Evolutionary conservation across 2,888 invertebrate genomes (phyloP).

Genomic region (Xylota segnis): DNA sequence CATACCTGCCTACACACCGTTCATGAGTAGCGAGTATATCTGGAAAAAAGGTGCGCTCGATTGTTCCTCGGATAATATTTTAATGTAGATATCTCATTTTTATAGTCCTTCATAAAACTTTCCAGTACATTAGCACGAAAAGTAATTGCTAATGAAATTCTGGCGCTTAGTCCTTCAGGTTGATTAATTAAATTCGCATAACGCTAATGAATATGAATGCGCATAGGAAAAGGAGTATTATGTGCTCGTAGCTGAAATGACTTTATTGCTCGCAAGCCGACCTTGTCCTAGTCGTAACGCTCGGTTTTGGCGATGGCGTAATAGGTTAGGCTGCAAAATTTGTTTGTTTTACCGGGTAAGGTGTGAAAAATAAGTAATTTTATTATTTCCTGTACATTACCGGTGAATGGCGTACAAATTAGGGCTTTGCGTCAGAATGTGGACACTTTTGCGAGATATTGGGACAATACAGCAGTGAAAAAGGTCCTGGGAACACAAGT

Average conservation of each 20-base stretch:
- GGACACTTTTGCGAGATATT: no score
- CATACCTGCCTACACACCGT: constrained; percentile 11
- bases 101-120: constrained; percentile 51
- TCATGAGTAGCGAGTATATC: constrained; percentile 11
- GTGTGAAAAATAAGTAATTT: constrained; percentile 14
- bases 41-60: constrained; percentile 37
- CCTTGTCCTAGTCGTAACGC: constrained; percentile 38
- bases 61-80: constrained; percentile 37
- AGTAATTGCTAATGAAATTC: constrained; percentile 51
- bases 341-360: background rate
- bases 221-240: constrained; percentile 17
- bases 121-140: constrained; percentile 21
- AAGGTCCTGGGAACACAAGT: no score
- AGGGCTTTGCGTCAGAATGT: no score
- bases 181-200: constrained; percentile 63
- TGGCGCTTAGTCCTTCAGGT: constrained; percentile 47
- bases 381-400: background rate
- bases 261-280: constrained; percentile 18
- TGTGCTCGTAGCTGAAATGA: constrained; percentile 15
- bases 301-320: constrained; percentile 5
- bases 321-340: background rate
- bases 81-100: constrained; percentile 42
- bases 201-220: constrained; percentile 45
- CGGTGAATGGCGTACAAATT: no score
- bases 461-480: no score